Conservation (phyloP, 1,140 invertebrate genomes). For the Diprion similis region DNA sequence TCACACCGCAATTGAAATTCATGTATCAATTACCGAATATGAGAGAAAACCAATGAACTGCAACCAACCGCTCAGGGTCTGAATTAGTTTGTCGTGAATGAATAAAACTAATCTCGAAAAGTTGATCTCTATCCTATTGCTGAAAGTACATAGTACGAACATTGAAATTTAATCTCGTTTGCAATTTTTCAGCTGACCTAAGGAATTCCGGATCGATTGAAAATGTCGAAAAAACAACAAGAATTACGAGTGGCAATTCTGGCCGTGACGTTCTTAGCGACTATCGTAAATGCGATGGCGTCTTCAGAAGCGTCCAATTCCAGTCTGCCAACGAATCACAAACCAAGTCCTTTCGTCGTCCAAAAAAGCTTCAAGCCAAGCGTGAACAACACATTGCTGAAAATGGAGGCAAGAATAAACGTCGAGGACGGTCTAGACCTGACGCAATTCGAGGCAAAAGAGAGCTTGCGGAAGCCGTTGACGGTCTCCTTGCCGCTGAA, state of each 20-base stretch:
- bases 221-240: background rate
- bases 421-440: conserved; percentile 16
- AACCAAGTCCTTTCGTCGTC: conserved; percentile 18
- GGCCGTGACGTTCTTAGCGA: background rate
- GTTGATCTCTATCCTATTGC: too few relatives aligned
- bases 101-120: too few relatives aligned
- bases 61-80: too few relatives aligned
- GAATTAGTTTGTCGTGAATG: too few relatives aligned
- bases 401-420: conserved; percentile 32
- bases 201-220: background rate
- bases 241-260: background rate
- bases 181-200: too few relatives aligned
- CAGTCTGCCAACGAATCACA: conserved; percentile 18
- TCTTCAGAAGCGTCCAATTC: background rate
- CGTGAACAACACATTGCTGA: conserved; percentile 23
- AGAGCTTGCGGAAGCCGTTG: background rate
- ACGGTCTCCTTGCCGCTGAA: background rate
- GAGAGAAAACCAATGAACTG: too few relatives aligned
- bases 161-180: too few relatives aligned
- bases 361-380: background rate
- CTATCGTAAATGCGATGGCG: background rate
- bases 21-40: too few relatives aligned
- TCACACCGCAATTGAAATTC: background rate
- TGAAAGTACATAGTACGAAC: too few relatives aligned
- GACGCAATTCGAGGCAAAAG: background rate